These are phyloP conservation scores for Hippoglossus stenolepis DNA, from an alignment of 2,113 vertebrate species.

Conservation along the genomic window DNA sequence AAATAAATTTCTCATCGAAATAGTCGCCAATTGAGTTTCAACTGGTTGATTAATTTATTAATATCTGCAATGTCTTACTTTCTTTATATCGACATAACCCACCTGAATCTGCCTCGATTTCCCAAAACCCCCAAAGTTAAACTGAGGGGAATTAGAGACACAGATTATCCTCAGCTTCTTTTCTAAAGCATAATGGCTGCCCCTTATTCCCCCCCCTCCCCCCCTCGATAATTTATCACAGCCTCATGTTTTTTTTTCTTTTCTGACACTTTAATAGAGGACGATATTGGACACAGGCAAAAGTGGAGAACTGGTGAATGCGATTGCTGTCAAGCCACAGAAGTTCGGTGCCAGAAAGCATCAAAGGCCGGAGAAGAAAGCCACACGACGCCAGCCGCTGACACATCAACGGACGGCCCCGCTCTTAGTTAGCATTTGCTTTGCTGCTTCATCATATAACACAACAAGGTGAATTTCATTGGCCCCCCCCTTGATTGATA, in stretches of 20 bases:
- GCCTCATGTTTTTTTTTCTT: slow-evolving; percentile 52
- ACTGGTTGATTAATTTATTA: too few species aligned
- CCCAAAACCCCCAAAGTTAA: slow-evolving; percentile 23
- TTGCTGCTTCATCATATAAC: slow-evolving; percentile 73
- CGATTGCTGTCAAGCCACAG: slow-evolving; percentile 69
- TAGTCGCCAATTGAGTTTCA: too few species aligned
- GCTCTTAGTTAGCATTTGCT: slow-evolving; percentile 63
- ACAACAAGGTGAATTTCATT: slow-evolving; percentile 63
- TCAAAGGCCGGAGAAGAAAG: slow-evolving; percentile 68
- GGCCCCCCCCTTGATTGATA: slow-evolving; percentile 72
- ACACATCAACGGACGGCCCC: slow-evolving; percentile 58
- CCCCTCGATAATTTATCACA: slow-evolving; percentile 65
- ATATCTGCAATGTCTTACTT: not conserved
- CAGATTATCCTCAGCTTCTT: slow-evolving; percentile 23
- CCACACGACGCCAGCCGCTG: slow-evolving; percentile 40
- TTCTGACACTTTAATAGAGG: slow-evolving; percentile 76
- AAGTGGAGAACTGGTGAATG: slow-evolving; percentile 51
- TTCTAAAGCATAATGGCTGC: slow-evolving; percentile 31
- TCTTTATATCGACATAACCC: not conserved
- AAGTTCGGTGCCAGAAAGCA: slow-evolving; percentile 59
- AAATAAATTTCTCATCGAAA: too few species aligned
- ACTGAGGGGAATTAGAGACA: slow-evolving; percentile 50
- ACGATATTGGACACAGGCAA: slow-evolving; percentile 70
- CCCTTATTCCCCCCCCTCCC: not conserved
- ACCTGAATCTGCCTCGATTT: not conserved